Base-by-base conservation (phyloP, 2,113 vertebrate genomes). In the Eulemur macaco region DNA sequence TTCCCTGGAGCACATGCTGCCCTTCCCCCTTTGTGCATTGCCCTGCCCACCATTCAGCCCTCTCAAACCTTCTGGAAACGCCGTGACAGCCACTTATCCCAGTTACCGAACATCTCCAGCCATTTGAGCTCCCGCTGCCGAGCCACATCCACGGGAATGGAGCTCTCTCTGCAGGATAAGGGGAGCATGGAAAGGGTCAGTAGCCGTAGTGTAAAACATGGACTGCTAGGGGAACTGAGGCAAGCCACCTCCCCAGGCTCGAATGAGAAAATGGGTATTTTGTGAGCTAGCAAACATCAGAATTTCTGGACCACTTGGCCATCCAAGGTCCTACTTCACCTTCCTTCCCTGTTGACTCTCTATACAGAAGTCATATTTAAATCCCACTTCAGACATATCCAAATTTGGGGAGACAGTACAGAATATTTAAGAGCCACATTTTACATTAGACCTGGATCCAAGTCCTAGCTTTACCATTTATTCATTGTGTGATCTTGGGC, bases 41-140 rank as follows among this genome's bases (percentile, higher is more conserved):
- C 76, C 60, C 93, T 80, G 84, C 68, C 92, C 87, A 54, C 76
- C 82, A 80, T 17, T 69, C 76, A 89, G 89, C 89, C 92, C 94
- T 92, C 52, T 42, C 98, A 97, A 98, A 99, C 99, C 99, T 99
- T 99, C 94, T 99, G 99, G 97, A 99, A 99, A 89, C 99, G 99
- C 80, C 99, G 99, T 47, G 98, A 98, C 64, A 99, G 82, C 99
- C 99, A 99, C 89, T 99, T 99, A 98, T 99, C 99, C 99, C 99
- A 99, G 97, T 99, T 98, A 96, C 85, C 97, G 98, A 99, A 99
- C 99, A 99, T 99, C 39, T 99, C 99, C 64, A 99, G 97, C 99
- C 99, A 99, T 88, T 99, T 99, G 96, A 99, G 98, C 97, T 99
- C 99, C 94, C 99, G 98, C 98, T 99, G 99, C 14, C 99, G 97